phyloP scores from a whole-genome alignment of 2,888 invertebrate genomes.

The Eilema depressum region DNA sequence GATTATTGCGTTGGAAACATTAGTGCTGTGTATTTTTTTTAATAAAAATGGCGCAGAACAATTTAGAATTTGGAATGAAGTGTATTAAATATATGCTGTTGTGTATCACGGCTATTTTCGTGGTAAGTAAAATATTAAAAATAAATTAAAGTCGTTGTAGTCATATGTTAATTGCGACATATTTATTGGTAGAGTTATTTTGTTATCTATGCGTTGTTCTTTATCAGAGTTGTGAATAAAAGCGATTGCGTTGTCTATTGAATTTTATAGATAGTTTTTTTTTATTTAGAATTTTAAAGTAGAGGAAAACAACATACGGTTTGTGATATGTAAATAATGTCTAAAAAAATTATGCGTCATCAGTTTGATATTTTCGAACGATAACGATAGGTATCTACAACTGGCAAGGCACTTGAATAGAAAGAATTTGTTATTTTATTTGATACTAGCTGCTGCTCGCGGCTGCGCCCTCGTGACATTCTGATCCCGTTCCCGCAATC shows the following conservation, averaged over 20 bases:
- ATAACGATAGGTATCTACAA: no score
- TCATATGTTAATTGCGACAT: conserved; percentile 39
- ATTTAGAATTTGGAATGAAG: conserved; percentile 89
- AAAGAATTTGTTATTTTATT: no score
- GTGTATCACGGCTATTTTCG: conserved; percentile 92
- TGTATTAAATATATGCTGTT: conserved; percentile 92
- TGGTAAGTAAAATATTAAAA: conserved; percentile 86
- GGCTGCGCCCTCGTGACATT: no score
- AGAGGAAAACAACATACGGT: neutral
- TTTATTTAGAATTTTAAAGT: neutral
- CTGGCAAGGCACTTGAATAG: no score
- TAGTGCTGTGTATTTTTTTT: conserved; percentile 33
- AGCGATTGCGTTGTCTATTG: conserved; percentile 9
- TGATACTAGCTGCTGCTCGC: no score
- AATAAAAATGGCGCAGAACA: conserved; percentile 70
- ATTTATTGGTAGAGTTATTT: conserved; percentile 30
- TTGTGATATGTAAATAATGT: neutral
- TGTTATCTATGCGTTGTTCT: conserved; percentile 18
- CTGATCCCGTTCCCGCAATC: no score
- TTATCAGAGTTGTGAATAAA: conserved; percentile 10
- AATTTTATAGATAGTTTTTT: neutral
- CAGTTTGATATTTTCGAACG: no score
- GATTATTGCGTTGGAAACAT: conserved; percentile 31
- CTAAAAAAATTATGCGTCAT: no score
- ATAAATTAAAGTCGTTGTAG: neutral